Evolutionary conservation across 1,140 invertebrate genomes (phyloP).

Genomic region (Drosophila nikananu): DNA sequence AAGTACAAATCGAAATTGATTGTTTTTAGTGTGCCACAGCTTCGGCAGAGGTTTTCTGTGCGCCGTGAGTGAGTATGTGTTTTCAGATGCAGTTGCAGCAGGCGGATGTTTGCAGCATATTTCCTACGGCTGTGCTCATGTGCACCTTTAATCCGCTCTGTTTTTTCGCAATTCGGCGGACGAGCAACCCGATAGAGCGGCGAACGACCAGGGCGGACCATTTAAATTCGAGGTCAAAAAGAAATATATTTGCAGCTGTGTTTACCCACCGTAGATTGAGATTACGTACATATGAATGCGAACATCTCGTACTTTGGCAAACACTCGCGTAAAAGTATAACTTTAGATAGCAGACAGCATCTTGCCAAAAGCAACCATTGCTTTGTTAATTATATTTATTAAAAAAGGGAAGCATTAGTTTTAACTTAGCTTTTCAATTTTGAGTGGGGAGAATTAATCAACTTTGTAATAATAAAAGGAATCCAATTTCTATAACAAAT

Average conservation of each 20-base stretch:
- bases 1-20: not conserved
- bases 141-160: conserved; percentile 82
- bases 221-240: conserved; percentile 78
- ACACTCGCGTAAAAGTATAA: conserved; percentile 14
- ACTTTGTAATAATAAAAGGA: not conserved
- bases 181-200: conserved; percentile 58
- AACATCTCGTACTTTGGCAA: conserved; percentile 21
- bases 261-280: conserved; percentile 70
- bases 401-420: not conserved
- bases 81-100: conserved; percentile 84
- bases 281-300: conserved; percentile 43
- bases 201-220: conserved; percentile 63
- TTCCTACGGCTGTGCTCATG: conserved; percentile 80
- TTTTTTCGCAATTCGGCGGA: conserved; percentile 61
- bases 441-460: not conserved
- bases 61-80: conserved; percentile 52
- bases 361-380: not conserved
- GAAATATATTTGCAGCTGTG: conserved; percentile 80
- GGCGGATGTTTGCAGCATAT: conserved; percentile 84
- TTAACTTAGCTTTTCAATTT: not conserved
- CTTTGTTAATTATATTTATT: not conserved
- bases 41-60: conserved; percentile 35
- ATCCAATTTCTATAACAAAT: not conserved
- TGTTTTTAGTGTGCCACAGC: conserved; percentile 29
- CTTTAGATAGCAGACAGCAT: conserved; percentile 1